Base-by-base conservation (phyloP, 1,140 invertebrate species). In the Sesamia nonagrioides region DNA sequence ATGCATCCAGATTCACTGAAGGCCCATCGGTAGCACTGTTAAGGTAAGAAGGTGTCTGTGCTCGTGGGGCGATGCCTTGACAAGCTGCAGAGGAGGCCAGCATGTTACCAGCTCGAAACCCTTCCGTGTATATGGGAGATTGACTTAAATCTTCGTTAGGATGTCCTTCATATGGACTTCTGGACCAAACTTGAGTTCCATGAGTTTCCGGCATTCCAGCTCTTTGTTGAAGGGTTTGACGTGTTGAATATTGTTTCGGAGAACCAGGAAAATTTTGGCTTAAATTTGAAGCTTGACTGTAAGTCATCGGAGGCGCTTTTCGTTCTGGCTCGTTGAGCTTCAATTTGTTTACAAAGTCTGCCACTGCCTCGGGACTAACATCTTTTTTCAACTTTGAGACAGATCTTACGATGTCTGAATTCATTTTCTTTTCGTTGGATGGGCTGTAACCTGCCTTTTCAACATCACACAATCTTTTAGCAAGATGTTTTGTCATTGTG, bases 391-490 rank as follows among this genome's bases (percentile, higher is more conserved):
- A 21, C 69, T 87, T 89, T 45, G 77, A 83, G 2, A 89, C 27
- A 48, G 58, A 79, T 76, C 74, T 86, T 7, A 35, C 56, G n/a
- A 90, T 82, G 76, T 87, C 85, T 37, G 77, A 21, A 77, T 82
- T 88, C 73, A 89, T 89, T 79, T 85, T 86, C 8, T 50, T 17
- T 60, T 84, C 71, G 48, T 79, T 86, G 27, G 73, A 60, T 33
- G 40, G 21, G 45, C 58, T 83, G 58, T 83, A 77, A 6, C 86
- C 86, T 9, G 48, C 63, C 69, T 77, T 83, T 81, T 86, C 83
- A 8, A 88, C 48, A 27, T 87, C 81, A 72, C 63, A 63, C 56
- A 90, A 66, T n/a, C 77, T 77, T 66, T 84, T 89, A 6, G 86
- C 78, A 50, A 89, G 71, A 9, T 69, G 72, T 13, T 52, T 60